Base-by-base conservation (phyloP, 2,888 invertebrate species). In the Luperina testacea region DNA sequence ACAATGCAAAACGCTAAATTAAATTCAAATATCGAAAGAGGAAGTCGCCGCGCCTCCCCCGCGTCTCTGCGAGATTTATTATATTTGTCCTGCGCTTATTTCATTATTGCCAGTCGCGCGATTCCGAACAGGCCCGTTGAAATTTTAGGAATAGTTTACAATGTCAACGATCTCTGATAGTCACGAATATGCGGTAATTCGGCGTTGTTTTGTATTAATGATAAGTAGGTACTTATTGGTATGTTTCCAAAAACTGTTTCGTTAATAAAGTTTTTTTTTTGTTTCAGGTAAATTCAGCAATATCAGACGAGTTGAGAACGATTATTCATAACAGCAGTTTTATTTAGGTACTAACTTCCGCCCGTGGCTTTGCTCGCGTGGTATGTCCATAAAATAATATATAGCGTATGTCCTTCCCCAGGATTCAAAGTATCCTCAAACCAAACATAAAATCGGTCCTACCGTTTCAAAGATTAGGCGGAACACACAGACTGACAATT, bases 11-110 rank as follows among this genome's bases (percentile, higher is more conserved):
- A 94, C 91, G 95, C 94, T 95, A 96, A 97, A 96, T 96, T 96
- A 96, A 96, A 96, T 96, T 97, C 96, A 96, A 97, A 96, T 96
- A 96, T 96, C 96, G 96, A 96, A 95, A 94, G 95, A 96, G 96
- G 96, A 96, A 96, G 95, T 95, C 94, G 92, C 94, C 93, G 92
- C 92, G 93, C 93, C 95, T 94, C 95, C 95, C 95, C 91, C 95
- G 95, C 94, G 94, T 95, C 95, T 94, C 94, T 89, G 88, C 87
- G 93, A 96, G 97, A 97, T 97, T 97, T 97, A 97, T 97, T 96
- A 95, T 96, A 95, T 97, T 97, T 97, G 96, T 96, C 95, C 95
- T 96, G 93, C 94, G 96, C 95, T 97, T 96, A 96, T 97, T 96
- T 96, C 96, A 96, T 97, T 96, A 96, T 94, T 95, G 95, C 94